A percentile compares a stretch with the other conserved stretches of the same genome.
phyloP scores from a whole-genome alignment of 2,888 invertebrate genomes.

The Caenorhabditis sinica region DNA sequence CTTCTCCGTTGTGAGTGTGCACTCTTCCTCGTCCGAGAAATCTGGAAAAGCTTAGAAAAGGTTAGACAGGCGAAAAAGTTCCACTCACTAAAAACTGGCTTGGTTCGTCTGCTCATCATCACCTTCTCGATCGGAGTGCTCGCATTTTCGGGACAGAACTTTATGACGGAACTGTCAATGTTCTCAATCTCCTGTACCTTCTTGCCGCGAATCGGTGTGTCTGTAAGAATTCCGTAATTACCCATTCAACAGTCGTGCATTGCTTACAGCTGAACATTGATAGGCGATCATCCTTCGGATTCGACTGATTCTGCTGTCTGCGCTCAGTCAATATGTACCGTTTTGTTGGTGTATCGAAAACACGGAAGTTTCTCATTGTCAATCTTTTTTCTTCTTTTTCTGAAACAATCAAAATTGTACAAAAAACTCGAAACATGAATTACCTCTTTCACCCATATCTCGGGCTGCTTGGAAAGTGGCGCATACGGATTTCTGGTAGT shows the following conservation, averaged over 20 bases:
- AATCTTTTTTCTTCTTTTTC: neutral
- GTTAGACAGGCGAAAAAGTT: neutral
- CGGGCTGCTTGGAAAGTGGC: neutral
- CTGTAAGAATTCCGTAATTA: neutral
- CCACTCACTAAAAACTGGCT: slow-evolving; percentile 28
- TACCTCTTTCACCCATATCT: neutral
- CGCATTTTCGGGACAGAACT: neutral
- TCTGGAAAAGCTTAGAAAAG: neutral
- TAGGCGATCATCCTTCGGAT: neutral
- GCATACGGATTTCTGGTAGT: slow-evolving; percentile 1
- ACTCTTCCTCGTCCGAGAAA: neutral
- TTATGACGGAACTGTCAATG: neutral
- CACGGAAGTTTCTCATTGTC: neutral
- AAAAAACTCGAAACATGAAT: no score
- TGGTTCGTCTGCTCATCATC: neutral
- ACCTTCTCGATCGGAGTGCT: slow-evolving; percentile 50
- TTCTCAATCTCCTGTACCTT: neutral
- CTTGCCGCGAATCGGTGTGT: slow-evolving; percentile 28
- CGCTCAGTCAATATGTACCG: neutral
- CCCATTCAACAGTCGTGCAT: neutral
- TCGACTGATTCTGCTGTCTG: neutral
- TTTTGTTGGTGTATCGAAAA: slow-evolving; percentile 34
- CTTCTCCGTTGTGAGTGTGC: no score
- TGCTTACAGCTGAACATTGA: slow-evolving; percentile 19
- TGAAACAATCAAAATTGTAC: slow-evolving; percentile 15